Base-by-base conservation (phyloP, 2,888 invertebrate species). In the Mythimna lalbum region DNA sequence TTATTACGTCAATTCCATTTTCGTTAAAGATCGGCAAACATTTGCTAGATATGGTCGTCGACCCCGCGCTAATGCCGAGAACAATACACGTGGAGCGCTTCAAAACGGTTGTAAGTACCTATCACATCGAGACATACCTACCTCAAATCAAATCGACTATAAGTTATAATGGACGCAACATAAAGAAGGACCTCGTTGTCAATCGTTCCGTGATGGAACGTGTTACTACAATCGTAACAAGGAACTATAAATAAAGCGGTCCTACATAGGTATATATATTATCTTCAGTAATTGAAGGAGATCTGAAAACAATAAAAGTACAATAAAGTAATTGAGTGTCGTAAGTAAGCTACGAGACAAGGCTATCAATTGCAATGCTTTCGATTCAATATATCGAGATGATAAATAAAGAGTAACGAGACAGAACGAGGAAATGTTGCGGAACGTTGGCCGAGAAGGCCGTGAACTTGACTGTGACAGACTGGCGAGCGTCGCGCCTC, bases 391-490 rank as follows among this genome's bases (percentile, higher is more conserved):
- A 84, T 81, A 84, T 85, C 73, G 80, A 69, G 59, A 78, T 84
- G 83, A 82, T 88, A 85, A 86, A 82, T 79, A 85, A 83, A 86
- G 82, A 84, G 81, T 82, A 84, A 82, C 84, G 87, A 90, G 85
- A 89, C 86, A 84, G 86, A 88, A 90, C 85, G 85, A 88, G 89
- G 89, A 90, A 90, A 88, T 88, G 86, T 87, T 83, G 88, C 87
- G 83, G 86, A 88, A 88, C 89, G 80, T 84, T 79, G 84, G 78
- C 82, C 81, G 85, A 67, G 80, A 87, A 89, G 92, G 86, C 93
- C 93, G 88, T 94, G 94, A 95, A 94, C 94, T 94, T 94, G 93
- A 93, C 92, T 92, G 89, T 87, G 90, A 90, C 89, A 91, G 90
- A 90, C 90, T 87, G 88, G 87, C 86, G 88, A 90, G 84, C 85